Percentiles rank a stretch among this genome's conserved stretches.
phyloP scores from a whole-genome alignment of 2,113 vertebrate genomes.

The Mirza zaza region DNA sequence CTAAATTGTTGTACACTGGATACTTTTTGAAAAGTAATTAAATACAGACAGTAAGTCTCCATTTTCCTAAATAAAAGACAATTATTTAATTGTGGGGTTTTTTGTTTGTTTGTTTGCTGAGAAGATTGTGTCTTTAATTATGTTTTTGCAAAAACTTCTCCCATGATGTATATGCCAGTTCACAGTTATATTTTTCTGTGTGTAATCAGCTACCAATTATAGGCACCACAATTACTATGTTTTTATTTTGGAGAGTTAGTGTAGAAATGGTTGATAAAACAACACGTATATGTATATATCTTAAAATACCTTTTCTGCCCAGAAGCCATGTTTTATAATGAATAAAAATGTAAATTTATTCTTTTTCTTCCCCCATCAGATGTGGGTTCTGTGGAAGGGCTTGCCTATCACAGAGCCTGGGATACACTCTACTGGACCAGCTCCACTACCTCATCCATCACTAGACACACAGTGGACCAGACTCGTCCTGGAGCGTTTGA shows the following conservation, averaged over 20 bases:
- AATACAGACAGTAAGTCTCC: not conserved
- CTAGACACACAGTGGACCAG: slow-evolving; percentile 93
- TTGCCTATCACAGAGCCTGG: slow-evolving; percentile 96
- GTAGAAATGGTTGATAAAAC: not conserved
- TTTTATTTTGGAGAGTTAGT: not conserved
- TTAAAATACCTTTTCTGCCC: not conserved
- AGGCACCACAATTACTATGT: not conserved
- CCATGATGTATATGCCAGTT: not conserved
- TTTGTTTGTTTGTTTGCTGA: not conserved
- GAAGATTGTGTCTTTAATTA: not conserved
- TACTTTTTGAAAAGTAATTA: not conserved
- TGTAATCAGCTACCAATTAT: not conserved
- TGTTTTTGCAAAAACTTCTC: not conserved
- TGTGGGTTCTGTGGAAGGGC: slow-evolving; percentile 97
- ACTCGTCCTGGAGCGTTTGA: slow-evolving; percentile 87
- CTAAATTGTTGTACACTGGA: not conserved
- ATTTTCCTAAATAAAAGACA: not conserved
- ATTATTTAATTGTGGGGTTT: not conserved
- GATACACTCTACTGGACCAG: slow-evolving; percentile 98
- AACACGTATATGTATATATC: not conserved
- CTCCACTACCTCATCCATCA: slow-evolving; percentile 96
- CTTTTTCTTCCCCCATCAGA: slow-evolving; percentile 81
- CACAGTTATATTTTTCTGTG: not conserved
- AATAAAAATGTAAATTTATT: accelerated
- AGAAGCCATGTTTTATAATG: accelerated